These are phyloP conservation scores for Cariama cristata DNA, from an alignment of 2,113 vertebrate species.

Conservation along the genomic window DNA sequence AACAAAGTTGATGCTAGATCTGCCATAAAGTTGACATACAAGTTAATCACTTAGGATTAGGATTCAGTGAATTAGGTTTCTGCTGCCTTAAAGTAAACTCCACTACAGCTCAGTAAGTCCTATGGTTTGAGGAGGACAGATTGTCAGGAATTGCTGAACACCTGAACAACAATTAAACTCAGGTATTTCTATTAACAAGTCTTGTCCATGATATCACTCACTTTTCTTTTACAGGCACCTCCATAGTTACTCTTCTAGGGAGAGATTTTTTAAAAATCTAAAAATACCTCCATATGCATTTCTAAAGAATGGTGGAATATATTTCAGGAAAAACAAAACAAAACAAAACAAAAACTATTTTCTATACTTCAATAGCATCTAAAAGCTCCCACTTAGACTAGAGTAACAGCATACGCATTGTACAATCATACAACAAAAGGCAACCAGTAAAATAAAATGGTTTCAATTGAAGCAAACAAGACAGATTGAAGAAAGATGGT, in stretches of 20 bases:
- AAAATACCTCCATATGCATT: not conserved
- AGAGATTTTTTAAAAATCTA: not conserved
- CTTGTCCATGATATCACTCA: not conserved
- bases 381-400: fast-evolving
- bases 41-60: not conserved
- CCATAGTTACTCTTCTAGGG: not conserved
- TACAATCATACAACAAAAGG: not conserved
- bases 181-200: not conserved
- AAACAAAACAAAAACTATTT: not conserved
- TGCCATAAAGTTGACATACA: not conserved
- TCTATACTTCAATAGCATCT: not conserved
- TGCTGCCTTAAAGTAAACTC: not conserved
- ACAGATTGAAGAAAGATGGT: not conserved
- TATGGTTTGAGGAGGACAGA: not conserved
- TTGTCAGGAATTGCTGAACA: not conserved
- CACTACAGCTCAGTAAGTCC: not conserved
- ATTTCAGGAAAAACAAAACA: not conserved
- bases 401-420: not conserved
- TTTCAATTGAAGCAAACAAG: not conserved
- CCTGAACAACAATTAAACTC: not conserved
- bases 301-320: not conserved
- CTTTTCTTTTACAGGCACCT: not conserved
- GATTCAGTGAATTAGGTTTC: not conserved
- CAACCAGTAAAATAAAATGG: not conserved
- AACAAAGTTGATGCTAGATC: not conserved